Conservation (phyloP, 2,113 vertebrate species). For the Acinonyx jubatus region DNA sequence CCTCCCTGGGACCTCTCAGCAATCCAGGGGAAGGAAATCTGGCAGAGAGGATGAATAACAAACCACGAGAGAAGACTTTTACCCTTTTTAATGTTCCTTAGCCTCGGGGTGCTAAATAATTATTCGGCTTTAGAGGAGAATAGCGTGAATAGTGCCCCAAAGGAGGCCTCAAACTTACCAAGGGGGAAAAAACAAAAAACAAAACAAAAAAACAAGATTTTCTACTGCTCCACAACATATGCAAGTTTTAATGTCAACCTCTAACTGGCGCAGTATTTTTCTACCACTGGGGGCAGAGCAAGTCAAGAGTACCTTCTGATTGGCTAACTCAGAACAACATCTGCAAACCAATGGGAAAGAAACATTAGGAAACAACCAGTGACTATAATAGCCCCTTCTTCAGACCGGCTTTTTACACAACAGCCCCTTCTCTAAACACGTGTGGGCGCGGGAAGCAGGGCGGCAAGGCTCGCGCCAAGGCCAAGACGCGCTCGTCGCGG, state of each 20-base stretch:
- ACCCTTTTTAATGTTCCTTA: neutral
- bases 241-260: neutral
- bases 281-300: no score
- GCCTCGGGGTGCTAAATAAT: no score
- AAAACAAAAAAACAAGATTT: neutral
- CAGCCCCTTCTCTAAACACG: fast-evolving
- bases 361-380: neutral
- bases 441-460: fast-evolving
- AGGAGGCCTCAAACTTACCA: no score
- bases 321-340: neutral
- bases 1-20: neutral
- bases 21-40: neutral
- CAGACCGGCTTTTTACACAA: fast-evolving
- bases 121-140: neutral
- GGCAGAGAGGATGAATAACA: no score
- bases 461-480: neutral
- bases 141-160: fast-evolving
- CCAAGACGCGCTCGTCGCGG: neutral
- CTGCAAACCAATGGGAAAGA: neutral
- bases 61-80: neutral
- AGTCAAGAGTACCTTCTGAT: neutral
- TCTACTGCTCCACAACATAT: fast-evolving
- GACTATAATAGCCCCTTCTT: fast-evolving
- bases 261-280: neutral
- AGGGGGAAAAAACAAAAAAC: fast-evolving